Conservation (phyloP, 2,797 vertebrate genomes). For the Austrolebias charrua region DNA sequence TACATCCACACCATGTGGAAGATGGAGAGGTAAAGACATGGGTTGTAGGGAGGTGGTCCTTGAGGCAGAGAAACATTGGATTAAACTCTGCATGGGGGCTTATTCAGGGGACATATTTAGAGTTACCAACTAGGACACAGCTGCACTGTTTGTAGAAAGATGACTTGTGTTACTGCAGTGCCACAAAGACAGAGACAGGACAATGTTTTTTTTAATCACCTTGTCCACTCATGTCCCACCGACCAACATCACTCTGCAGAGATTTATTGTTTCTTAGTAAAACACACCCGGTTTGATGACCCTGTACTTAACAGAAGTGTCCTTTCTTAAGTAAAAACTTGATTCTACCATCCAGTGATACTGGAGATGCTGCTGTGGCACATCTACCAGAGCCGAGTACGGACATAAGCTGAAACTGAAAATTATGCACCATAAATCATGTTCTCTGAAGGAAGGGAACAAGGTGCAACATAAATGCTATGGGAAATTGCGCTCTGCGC, state of each 20-base stretch:
- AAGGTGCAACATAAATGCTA: no score
- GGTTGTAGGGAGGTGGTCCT: conserved; percentile 14
- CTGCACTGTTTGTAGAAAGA: conserved; percentile 25
- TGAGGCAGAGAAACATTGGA: conserved; percentile 16
- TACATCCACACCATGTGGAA: background rate
- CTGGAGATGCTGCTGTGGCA: conserved; percentile 1
- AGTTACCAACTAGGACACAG: conserved; percentile 57
- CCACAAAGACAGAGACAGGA: background rate
- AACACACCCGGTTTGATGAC: background rate
- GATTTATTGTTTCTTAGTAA: conserved; percentile 6
- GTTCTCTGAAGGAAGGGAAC: no score
- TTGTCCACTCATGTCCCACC: conserved; percentile 29
- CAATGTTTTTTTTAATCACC: conserved; percentile 34
- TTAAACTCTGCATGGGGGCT: conserved; percentile 15
- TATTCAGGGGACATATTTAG: conserved; percentile 48
- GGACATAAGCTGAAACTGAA: conserved; percentile 46
- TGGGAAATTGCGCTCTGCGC: no score
- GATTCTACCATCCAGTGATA: conserved; percentile 1
- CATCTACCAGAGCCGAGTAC: conserved; percentile 45
- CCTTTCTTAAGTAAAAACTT: conserved; percentile 23
- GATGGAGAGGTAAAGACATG: background rate
- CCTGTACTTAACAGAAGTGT: background rate
- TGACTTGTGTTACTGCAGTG: conserved; percentile 25
- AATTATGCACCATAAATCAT: no score
- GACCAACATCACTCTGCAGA: conserved; percentile 3